Base-by-base conservation (phyloP, 2,888 invertebrate species). In the Hartigia nigra region DNA sequence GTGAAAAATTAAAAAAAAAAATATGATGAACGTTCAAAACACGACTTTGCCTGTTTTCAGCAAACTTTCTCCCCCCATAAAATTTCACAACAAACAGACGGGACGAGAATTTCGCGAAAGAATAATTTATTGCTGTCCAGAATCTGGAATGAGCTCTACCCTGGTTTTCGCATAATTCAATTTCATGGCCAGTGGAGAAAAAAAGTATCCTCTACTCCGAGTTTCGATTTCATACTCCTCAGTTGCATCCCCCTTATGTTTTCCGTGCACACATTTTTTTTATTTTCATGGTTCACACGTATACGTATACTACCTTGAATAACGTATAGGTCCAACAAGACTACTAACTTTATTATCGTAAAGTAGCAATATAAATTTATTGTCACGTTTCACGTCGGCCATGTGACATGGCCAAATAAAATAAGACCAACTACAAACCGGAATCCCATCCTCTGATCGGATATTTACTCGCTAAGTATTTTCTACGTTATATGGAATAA, bases 331-430 rank as follows among this genome's bases (percentile, higher is more conserved):
- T 82, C 85, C 84, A 81, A 80, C 39, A 39, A 39, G 39, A 14
- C 39, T 39, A 14, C 39, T 81, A 78, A 82, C 85, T 87, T 90
- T 88, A 90, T 90, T 88, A 88, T 86, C 89, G 87, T 88, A 88
- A 89, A 88, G 87, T 85, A 86, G 88, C 89, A 87, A 90, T 90
- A 90, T 90, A 90, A 90, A 90, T 90, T 90, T 90, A 90, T 90
- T 87, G 90, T 87, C 88, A 87, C 85, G 86, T 85, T 86, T 86
- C 70, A 75, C 36, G 55, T 55, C 55, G 55, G 23, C 9, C 55
- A 2, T 55, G 23, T 23, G 55, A 55, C 55, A 11, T 14, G 35
- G 34, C 35, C n/a, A 70, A 76, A 35, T 34, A 70, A 76, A 35
- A 70, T 23, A 75, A 37, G 75, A 39, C 74, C 32, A 74, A 34